phyloP scores from a whole-genome alignment of 2,113 vertebrate genomes.

The Murina feae region DNA sequence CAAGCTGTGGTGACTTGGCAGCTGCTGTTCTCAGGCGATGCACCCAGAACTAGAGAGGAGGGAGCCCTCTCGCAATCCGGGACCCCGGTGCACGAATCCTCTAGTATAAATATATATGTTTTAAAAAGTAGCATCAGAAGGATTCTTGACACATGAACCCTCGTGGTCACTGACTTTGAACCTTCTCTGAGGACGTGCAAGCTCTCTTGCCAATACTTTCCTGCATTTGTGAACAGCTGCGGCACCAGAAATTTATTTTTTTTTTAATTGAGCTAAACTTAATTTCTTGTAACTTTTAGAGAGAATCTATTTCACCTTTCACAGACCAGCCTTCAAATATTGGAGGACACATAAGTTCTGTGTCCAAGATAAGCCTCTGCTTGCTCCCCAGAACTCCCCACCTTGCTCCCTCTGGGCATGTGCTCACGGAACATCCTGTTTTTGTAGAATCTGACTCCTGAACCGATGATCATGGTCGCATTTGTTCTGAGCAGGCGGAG shows the following conservation, averaged over 20 bases:
- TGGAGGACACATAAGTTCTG: background rate
- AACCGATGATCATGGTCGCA: background rate
- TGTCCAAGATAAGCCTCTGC: too few relatives aligned
- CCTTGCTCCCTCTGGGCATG: background rate
- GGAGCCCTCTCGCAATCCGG: too few relatives aligned
- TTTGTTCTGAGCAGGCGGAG: constrained; percentile 1
- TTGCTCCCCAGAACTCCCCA: background rate
- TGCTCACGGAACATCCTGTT: background rate
- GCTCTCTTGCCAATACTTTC: background rate
- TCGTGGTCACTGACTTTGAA: background rate
- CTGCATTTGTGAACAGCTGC: background rate
- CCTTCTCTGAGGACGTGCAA: background rate
- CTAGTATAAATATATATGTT: too few relatives aligned
- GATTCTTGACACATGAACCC: background rate
- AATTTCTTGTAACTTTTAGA: background rate
- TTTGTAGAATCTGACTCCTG: background rate
- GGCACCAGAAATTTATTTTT: background rate
- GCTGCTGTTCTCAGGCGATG: too few relatives aligned
- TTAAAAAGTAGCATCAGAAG: too few relatives aligned
- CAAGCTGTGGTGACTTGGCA: too few relatives aligned
- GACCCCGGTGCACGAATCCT: too few relatives aligned
- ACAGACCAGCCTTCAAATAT: background rate
- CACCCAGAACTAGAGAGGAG: too few relatives aligned
- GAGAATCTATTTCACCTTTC: background rate
- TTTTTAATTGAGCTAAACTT: background rate